phyloP scores from a whole-genome alignment of 2,888 invertebrate species.

The Andricus quercusramuli region DNA sequence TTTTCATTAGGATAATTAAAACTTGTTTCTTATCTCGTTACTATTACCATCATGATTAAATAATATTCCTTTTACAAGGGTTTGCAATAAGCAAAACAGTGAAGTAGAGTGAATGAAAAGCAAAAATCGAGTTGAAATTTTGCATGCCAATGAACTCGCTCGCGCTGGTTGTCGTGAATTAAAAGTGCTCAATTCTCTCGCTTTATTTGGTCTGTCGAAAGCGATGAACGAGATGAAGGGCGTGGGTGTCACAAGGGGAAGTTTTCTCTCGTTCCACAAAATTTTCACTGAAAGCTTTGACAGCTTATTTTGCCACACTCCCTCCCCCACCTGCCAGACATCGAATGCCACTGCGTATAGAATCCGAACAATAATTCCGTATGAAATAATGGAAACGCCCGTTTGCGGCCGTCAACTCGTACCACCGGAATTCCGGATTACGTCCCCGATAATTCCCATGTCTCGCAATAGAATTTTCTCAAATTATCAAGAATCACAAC shows the following conservation, averaged over 20 bases:
- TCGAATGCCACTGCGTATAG: conserved; percentile 71
- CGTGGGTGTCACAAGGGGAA: conserved; percentile 18
- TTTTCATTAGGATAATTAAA: too few species aligned
- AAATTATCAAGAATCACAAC: conserved; percentile 43
- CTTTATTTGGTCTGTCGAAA: conserved; percentile 8
- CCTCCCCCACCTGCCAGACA: conserved; percentile 57
- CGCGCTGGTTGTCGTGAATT: neutral
- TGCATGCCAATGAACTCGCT: neutral
- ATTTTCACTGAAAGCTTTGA: conserved; percentile 70
- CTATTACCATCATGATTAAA: too few species aligned
- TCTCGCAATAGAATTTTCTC: conserved; percentile 56
- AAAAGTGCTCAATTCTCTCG: conserved; percentile 7
- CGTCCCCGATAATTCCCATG: conserved; percentile 61
- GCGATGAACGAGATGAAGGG: conserved; percentile 7
- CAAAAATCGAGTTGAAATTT: neutral
- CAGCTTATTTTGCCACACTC: conserved; percentile 70
- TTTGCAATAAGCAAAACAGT: too few species aligned
- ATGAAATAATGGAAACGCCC: conserved; percentile 60
- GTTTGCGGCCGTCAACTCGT: conserved; percentile 51
- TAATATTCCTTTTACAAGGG: too few species aligned
- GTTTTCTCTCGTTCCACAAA: conserved; percentile 43
- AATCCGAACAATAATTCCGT: conserved; percentile 70
- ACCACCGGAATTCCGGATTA: conserved; percentile 65
- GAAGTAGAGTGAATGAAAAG: neutral
- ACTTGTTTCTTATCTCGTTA: too few species aligned